Percentiles rank a stretch among this genome's conserved stretches.
Conservation (phyloP, 2,113 vertebrate genomes). For the Gorsachius goisagi region DNA sequence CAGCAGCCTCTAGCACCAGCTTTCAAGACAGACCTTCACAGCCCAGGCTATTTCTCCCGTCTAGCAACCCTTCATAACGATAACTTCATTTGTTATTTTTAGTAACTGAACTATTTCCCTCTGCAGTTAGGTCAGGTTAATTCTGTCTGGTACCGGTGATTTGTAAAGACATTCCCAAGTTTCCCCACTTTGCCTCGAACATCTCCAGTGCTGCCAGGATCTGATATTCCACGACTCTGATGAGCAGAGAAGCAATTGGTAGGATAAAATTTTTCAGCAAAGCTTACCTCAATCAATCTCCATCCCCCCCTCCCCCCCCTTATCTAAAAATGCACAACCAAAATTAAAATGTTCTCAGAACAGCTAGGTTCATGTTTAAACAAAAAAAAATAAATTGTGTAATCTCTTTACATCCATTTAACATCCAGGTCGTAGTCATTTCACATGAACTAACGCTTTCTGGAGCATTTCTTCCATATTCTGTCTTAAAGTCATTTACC, state of each 20-base stretch:
- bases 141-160: neutral
- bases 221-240: neutral
- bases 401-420: neutral
- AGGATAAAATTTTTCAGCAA: neutral
- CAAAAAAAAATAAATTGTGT: neutral
- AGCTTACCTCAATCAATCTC: neutral
- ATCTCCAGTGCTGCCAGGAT: neutral
- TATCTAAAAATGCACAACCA: neutral
- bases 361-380: neutral
- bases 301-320: fast-evolving
- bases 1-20: neutral
- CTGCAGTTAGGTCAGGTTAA: neutral
- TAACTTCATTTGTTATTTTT: neutral
- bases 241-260: neutral
- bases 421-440: neutral
- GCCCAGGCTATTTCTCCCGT: neutral
- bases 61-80: neutral
- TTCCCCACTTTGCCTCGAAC: neutral
- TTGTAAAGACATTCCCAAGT: neutral
- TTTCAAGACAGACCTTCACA: neutral
- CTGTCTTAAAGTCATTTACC: neutral
- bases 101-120: neutral
- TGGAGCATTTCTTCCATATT: neutral
- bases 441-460: neutral
- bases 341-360: neutral